A percentile compares a stretch with the other conserved stretches of the same genome.
phyloP scores from a whole-genome alignment of 2,113 vertebrate species.

The Fregetta grallaria region DNA sequence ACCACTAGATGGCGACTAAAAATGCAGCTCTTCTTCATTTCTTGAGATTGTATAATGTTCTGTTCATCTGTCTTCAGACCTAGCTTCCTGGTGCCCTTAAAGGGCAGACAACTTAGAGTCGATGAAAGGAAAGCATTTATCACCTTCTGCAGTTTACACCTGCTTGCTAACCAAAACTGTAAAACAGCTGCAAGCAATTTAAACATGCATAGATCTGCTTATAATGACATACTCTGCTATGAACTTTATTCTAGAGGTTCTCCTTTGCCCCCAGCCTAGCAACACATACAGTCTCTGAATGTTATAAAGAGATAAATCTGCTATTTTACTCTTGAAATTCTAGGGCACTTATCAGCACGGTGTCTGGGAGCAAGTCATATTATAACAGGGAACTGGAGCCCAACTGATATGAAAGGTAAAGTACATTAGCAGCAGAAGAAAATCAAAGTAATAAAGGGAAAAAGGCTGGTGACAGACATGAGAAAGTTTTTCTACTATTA shows the following conservation, averaged over 20 bases:
- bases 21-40: slow-evolving; percentile 19
- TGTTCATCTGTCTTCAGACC: slow-evolving; percentile 1
- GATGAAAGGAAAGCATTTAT: slow-evolving; percentile 46
- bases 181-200: not conserved
- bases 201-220: not conserved
- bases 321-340: not conserved
- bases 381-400: not conserved
- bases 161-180: slow-evolving; percentile 13
- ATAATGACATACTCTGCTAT: not conserved
- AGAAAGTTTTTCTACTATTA: not conserved
- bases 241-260: not conserved
- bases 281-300: not conserved
- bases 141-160: slow-evolving; percentile 2
- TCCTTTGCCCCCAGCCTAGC: not conserved
- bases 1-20: slow-evolving; percentile 54
- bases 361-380: not conserved
- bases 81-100: slow-evolving; percentile 14
- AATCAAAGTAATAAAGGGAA: not conserved
- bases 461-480: not conserved
- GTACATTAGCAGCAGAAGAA: not conserved
- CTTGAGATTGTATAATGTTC: not conserved
- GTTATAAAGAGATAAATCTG: not conserved
- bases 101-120: not conserved
- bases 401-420: not conserved
- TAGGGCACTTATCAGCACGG: not conserved